Percentiles rank a stretch among this genome's conserved stretches.
These are phyloP conservation scores for Drosophila borealis DNA, from an alignment of 2,888 invertebrate genomes.

Conservation along the genomic window DNA sequence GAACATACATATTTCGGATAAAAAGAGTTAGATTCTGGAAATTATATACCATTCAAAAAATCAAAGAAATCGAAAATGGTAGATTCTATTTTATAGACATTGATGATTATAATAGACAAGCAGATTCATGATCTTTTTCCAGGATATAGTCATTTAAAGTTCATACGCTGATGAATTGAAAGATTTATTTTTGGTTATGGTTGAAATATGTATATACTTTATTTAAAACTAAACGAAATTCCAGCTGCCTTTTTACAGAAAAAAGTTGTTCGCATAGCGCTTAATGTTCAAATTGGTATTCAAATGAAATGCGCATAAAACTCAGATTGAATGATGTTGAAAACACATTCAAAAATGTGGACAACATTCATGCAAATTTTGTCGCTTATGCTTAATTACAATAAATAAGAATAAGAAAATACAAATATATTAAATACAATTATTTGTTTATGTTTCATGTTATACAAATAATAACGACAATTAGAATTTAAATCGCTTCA, in stretches of 20 bases:
- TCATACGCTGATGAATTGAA: not conserved
- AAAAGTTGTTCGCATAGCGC: constrained; percentile 57
- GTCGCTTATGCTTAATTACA: constrained; percentile 65
- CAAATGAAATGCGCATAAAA: constrained; percentile 37
- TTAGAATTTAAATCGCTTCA: constrained; percentile 48
- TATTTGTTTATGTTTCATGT: constrained; percentile 34
- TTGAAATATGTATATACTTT: constrained; percentile 61
- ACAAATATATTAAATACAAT: constrained; percentile 50
- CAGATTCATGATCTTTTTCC: too few relatives aligned
- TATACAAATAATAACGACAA: constrained; percentile 61
- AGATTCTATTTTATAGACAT: too few relatives aligned
- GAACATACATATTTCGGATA: too few relatives aligned
- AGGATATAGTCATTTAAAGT: too few relatives aligned
- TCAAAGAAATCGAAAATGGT: too few relatives aligned
- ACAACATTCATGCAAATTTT: constrained; percentile 33
- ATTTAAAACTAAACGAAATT: constrained; percentile 73
- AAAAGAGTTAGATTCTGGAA: too few relatives aligned
- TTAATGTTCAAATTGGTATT: constrained; percentile 46
- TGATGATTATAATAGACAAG: too few relatives aligned
- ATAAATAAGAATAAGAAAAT: constrained; percentile 75
- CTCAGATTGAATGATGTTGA: constrained; percentile 29
- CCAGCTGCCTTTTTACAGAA: constrained; percentile 71
- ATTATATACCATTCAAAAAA: too few relatives aligned
- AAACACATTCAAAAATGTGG: constrained; percentile 9
- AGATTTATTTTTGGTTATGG: not conserved